A percentile compares a stretch with the other conserved stretches of the same genome.
Evolutionary conservation across 2,113 vertebrate species (phyloP).

Genomic region (Orthochromis indermauri): DNA sequence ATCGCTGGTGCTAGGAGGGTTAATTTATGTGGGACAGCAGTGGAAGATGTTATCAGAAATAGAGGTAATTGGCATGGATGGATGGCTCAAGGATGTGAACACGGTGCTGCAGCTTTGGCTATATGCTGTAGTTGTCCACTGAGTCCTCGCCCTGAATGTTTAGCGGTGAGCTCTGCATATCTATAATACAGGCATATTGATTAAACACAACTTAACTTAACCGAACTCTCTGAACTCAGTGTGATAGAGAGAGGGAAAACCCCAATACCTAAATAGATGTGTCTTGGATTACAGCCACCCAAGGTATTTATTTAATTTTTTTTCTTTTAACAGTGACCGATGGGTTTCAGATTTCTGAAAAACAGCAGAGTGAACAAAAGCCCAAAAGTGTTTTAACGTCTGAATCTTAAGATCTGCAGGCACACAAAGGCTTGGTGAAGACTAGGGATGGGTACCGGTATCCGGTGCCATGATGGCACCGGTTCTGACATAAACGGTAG

Average conservation of each 20-base stretch:
- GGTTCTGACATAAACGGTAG: too few species aligned
- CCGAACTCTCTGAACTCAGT: background rate
- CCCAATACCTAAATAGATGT: background rate
- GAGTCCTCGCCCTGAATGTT: background rate
- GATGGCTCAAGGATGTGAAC: background rate
- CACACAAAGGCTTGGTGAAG: background rate
- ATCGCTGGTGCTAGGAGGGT: background rate
- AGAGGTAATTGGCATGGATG: background rate
- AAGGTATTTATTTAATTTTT: background rate
- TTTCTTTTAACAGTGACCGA: background rate
- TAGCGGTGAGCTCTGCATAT: background rate
- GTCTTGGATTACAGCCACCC: background rate
- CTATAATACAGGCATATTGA: background rate
- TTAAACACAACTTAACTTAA: background rate
- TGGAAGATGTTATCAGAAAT: background rate
- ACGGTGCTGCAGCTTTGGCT: background rate
- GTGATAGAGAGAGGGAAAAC: background rate
- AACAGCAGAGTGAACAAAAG: background rate
- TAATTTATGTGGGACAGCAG: background rate
- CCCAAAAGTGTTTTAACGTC: background rate
- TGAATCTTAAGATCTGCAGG: background rate
- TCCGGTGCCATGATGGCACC: too few species aligned
- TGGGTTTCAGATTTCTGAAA: background rate
- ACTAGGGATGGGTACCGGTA: too few species aligned
- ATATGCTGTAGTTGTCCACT: background rate